Conservation (phyloP, 1,140 invertebrate genomes). For the Hyphantria cunea region DNA sequence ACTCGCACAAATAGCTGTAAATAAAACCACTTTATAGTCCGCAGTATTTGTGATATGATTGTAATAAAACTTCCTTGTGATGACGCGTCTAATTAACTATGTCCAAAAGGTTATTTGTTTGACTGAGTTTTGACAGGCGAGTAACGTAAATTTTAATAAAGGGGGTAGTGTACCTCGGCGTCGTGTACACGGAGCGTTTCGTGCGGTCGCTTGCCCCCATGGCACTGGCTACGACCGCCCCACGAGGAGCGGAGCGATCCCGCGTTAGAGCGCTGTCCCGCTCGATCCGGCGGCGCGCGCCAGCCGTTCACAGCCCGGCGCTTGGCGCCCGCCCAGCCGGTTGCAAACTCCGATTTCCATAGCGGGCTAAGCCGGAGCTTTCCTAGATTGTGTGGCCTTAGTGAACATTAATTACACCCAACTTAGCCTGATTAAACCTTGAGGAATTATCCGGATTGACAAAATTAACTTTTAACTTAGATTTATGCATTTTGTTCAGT, state of each 20-base stretch:
- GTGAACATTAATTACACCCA: conserved; percentile 80
- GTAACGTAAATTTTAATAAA: conserved; percentile 51
- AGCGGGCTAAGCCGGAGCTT: conserved; percentile 68
- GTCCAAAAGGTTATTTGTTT: conserved; percentile 48
- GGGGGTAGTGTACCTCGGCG: conserved; percentile 29
- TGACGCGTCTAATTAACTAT: conserved; percentile 42
- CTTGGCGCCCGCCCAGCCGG: conserved; percentile 42
- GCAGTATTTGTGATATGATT: conserved; percentile 32
- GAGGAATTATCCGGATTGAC: conserved; percentile 80
- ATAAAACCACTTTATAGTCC: conserved; percentile 44
- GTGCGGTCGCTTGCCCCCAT: conserved; percentile 47
- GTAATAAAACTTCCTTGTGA: conserved; percentile 36
- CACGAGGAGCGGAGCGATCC: conserved; percentile 15
- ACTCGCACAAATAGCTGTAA: conserved; percentile 34
- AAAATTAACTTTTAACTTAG: conserved; percentile 81
- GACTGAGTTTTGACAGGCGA: conserved; percentile 51
- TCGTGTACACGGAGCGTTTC: conserved; percentile 38
- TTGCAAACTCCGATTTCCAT: conserved; percentile 59
- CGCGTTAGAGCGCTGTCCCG: conserved; percentile 29
- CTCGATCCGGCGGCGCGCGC: conserved; percentile 30
- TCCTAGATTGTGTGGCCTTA: conserved; percentile 78
- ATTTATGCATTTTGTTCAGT: conserved; percentile 63
- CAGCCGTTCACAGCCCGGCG: conserved; percentile 24
- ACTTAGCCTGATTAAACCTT: conserved; percentile 81
- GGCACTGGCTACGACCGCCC: conserved; percentile 47